Conservation (phyloP, 2,113 vertebrate genomes). For the Pelobates fuscus region DNA sequence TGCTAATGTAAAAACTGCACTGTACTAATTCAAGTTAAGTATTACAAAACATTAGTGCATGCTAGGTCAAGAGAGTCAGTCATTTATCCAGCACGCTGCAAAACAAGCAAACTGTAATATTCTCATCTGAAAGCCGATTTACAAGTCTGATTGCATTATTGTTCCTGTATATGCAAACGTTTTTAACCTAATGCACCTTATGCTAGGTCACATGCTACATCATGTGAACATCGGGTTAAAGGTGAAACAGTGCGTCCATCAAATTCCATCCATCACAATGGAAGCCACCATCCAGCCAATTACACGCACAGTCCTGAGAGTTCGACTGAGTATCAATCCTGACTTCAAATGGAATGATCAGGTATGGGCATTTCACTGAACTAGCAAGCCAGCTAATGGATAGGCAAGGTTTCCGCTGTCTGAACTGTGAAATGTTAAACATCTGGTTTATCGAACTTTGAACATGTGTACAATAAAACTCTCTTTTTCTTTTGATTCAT, state of each 20-base stretch:
- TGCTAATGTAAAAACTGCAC: conserved; percentile 55
- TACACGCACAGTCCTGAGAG: conserved; percentile 91
- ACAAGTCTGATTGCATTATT: conserved; percentile 64
- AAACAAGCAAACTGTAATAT: conserved; percentile 65
- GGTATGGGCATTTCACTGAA: conserved; percentile 65
- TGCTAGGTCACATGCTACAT: conserved; percentile 95
- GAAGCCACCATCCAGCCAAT: conserved; percentile 95
- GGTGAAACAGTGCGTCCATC: conserved; percentile 95
- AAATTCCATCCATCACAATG: conserved; percentile 90
- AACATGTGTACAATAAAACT: not conserved
- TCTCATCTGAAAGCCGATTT: conserved; percentile 61
- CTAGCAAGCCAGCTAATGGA: not conserved
- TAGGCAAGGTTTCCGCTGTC: not conserved
- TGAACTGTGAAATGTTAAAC: not conserved
- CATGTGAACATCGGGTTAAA: conserved; percentile 93
- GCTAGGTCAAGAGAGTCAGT: conserved; percentile 68
- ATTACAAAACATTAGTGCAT: conserved; percentile 74
- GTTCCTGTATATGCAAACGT: conserved; percentile 60
- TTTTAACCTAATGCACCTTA: conserved; percentile 63
- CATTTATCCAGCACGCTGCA: conserved; percentile 64
- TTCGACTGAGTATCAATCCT: conserved; percentile 80
- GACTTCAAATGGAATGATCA: conserved; percentile 96
- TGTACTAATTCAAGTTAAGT: conserved; percentile 72
- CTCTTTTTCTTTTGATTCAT: no score
- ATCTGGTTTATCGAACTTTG: not conserved